Percentiles rank a stretch among this genome's conserved stretches.
Conservation (phyloP, 2,888 invertebrate genomes). For the Andrena praecox region DNA sequence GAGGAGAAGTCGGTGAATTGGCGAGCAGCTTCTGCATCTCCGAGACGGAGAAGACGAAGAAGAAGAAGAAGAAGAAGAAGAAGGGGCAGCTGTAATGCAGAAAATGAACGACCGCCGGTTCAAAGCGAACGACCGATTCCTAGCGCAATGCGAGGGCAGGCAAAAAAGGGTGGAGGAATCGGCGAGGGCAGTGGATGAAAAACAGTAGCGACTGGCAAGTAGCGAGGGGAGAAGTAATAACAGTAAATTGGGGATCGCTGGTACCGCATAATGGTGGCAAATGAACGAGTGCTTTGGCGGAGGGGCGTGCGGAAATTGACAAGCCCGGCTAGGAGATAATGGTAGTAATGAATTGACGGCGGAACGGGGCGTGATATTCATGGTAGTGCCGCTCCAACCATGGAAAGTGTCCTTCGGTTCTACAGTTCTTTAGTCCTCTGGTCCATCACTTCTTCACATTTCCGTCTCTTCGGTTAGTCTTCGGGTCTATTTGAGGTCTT, state of each 20-base stretch:
- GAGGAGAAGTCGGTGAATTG: not conserved
- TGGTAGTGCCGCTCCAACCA: not conserved
- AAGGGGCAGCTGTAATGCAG: not conserved
- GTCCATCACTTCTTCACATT: not conserved
- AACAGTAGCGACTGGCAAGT: slow-evolving; percentile 23
- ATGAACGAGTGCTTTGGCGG: slow-evolving; percentile 35
- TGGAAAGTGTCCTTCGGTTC: not conserved
- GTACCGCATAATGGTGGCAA: slow-evolving; percentile 37
- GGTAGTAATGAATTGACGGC: slow-evolving; percentile 35
- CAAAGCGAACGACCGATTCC: slow-evolving; percentile 10
- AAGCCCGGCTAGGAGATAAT: slow-evolving; percentile 43
- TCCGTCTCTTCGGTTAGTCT: not conserved
- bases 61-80: not conserved
- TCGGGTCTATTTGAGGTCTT: too few species aligned
- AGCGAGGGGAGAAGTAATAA: slow-evolving; percentile 14
- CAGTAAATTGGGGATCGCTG: slow-evolving; percentile 35
- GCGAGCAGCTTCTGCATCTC: not conserved
- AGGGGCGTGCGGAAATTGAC: slow-evolving; percentile 32
- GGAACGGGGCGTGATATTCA: not conserved
- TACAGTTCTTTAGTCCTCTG: not conserved
- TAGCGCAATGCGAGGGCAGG: not conserved
- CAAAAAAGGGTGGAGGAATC: not conserved
- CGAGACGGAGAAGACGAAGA: too few species aligned
- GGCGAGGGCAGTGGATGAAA: slow-evolving; percentile 19
- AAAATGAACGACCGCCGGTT: not conserved